phyloP scores from a whole-genome alignment of 1,140 invertebrate genomes.

The Drosophila orena region DNA sequence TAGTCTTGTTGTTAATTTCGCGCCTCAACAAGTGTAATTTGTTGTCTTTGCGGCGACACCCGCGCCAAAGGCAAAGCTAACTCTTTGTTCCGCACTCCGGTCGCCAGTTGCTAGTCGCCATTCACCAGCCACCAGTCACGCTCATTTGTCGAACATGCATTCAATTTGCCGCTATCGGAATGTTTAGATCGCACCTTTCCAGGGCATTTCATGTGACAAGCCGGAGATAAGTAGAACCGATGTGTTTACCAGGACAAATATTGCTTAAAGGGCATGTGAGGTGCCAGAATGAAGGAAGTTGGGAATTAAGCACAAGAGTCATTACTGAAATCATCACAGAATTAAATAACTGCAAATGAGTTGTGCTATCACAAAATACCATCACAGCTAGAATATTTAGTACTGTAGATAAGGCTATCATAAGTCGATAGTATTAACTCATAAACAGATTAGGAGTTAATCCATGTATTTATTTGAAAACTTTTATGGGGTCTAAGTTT shows the following conservation, averaged over 20 bases:
- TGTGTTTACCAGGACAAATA: neutral
- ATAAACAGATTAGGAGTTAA: too few relatives aligned
- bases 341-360: too few relatives aligned
- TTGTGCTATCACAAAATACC: too few relatives aligned
- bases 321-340: too few relatives aligned
- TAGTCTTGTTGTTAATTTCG: slow-evolving; percentile 49
- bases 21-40: slow-evolving; percentile 63
- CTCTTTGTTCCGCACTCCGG: slow-evolving; percentile 23
- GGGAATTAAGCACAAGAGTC: too few relatives aligned
- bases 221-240: slow-evolving; percentile 26
- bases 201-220: slow-evolving; percentile 5
- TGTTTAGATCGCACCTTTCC: slow-evolving; percentile 33
- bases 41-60: slow-evolving; percentile 31
- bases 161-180: slow-evolving; percentile 45
- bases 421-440: too few relatives aligned
- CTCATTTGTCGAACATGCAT: slow-evolving; percentile 61
- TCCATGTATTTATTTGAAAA: too few relatives aligned
- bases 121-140: slow-evolving; percentile 8
- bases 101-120: neutral
- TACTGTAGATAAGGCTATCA: too few relatives aligned
- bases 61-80: slow-evolving; percentile 19
- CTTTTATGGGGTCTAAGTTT: too few relatives aligned
- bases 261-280: neutral
- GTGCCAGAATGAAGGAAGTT: neutral
- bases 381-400: too few relatives aligned